phyloP scores from a whole-genome alignment of 2,888 invertebrate species.

The Odontothrips loti region DNA sequence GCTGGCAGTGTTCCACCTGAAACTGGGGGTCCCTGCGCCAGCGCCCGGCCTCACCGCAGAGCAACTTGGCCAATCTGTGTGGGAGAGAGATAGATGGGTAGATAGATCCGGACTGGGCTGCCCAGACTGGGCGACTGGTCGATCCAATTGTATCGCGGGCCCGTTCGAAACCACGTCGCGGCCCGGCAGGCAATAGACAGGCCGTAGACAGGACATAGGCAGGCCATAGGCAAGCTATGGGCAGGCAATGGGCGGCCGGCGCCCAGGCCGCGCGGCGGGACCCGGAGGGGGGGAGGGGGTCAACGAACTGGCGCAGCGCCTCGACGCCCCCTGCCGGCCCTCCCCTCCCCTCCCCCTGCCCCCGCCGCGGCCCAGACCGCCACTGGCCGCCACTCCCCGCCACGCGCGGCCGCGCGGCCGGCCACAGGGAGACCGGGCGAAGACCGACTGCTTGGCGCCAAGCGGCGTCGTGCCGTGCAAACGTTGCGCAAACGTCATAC shows the following conservation, averaged over 20 bases:
- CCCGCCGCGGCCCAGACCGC: background rate
- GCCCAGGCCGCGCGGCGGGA: too few relatives aligned
- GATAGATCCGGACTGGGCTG: background rate
- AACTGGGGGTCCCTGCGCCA: background rate
- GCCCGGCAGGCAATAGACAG: background rate
- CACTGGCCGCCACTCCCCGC: background rate
- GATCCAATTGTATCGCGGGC: background rate
- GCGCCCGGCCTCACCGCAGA: background rate
- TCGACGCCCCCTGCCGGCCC: background rate
- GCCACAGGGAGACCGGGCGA: constrained; percentile 9
- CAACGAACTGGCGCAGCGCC: constrained; percentile 15
- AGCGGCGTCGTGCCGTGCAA: constrained; percentile 12
- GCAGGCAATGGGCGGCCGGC: too few relatives aligned
- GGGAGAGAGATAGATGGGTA: background rate
- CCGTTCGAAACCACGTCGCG: background rate
- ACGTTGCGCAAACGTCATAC: constrained; percentile 26
- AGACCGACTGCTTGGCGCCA: constrained; percentile 23
- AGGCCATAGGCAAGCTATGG: too few relatives aligned
- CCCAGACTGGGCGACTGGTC: background rate
- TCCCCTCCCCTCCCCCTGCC: background rate
- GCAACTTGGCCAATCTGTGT: too few relatives aligned
- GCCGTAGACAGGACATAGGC: too few relatives aligned
- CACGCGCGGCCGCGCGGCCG: background rate
- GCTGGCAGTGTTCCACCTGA: too few relatives aligned
- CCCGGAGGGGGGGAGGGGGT: background rate